Percentiles rank a stretch among this genome's conserved stretches.
These are phyloP conservation scores for Acridotheres tristis DNA, from an alignment of 2,797 vertebrate species.

Conservation along the genomic window DNA sequence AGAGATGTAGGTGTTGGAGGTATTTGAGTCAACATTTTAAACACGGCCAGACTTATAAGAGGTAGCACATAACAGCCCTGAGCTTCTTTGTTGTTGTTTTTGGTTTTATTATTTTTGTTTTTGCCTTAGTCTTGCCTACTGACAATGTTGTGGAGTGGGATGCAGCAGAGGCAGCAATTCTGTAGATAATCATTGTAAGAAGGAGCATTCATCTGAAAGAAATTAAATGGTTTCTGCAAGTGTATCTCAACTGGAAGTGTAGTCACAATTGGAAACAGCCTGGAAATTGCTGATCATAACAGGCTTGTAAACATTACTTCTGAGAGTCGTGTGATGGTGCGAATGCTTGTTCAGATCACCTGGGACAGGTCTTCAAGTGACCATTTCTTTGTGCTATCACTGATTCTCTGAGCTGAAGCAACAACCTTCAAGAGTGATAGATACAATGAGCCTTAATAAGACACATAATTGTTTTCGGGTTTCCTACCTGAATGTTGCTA, in stretches of 20 bases:
- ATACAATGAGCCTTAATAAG: background rate
- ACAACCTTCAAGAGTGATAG: background rate
- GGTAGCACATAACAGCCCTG: background rate
- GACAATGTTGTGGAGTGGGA: background rate
- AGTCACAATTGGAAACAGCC: conserved; percentile 30
- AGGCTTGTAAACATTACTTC: background rate
- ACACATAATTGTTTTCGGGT: background rate
- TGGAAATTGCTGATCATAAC: conserved; percentile 33
- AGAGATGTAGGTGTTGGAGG: background rate
- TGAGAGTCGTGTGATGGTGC: background rate
- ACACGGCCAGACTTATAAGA: background rate
- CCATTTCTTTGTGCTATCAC: background rate
- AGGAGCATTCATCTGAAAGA: conserved; percentile 35
- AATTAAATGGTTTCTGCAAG: conserved; percentile 48
- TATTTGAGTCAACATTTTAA: conserved; percentile 20
- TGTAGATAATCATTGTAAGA: background rate
- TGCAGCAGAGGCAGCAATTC: conserved; percentile 11
- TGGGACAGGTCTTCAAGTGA: background rate
- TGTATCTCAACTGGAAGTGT: conserved; percentile 33
- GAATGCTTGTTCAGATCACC: background rate
- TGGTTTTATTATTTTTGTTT: background rate
- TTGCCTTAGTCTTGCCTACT: background rate
- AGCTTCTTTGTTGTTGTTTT: background rate
- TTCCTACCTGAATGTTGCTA: background rate
- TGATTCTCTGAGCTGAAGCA: background rate